Evolutionary conservation across 23 tunicate species (phyloP).

Genomic region (Diplosoma virens): DNA sequence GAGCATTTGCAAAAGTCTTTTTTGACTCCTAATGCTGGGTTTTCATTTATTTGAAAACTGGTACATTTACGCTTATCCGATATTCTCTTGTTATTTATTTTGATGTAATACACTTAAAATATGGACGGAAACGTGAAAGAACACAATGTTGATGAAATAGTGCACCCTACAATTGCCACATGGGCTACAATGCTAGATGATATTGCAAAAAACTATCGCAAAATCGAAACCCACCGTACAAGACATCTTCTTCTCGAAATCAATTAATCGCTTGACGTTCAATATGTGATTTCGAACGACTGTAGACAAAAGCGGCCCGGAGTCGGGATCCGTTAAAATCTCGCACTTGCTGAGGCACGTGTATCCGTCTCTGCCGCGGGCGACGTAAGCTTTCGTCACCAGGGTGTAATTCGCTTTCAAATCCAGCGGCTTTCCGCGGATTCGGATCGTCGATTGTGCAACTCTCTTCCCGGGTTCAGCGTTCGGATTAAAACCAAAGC

Average conservation of each 20-base stretch:
- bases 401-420: constrained; percentile 42
- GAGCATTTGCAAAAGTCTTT: too few relatives aligned
- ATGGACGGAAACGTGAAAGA: too few relatives aligned
- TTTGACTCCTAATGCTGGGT: too few relatives aligned
- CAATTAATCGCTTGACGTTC: constrained; percentile 44
- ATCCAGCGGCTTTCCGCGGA: constrained; percentile 59
- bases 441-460: constrained; percentile 23
- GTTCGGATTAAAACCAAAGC: constrained; percentile 59
- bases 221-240: constrained; percentile 42
- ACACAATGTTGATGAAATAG: too few relatives aligned
- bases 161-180: too few relatives aligned
- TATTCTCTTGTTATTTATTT: too few relatives aligned
- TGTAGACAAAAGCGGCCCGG: constrained; percentile 80
- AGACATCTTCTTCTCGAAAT: constrained; percentile 24
- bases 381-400: constrained; percentile 91
- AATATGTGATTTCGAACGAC: constrained; percentile 76
- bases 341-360: constrained; percentile 37
- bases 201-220: too few relatives aligned
- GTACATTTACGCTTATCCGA: too few relatives aligned
- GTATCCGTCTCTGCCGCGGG: constrained; percentile 86
- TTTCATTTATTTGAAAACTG: too few relatives aligned
- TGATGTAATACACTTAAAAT: too few relatives aligned
- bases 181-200: too few relatives aligned
- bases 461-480: constrained; percentile 43
- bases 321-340: constrained; percentile 69